These are phyloP conservation scores for Asarcornis scutulata DNA, from an alignment of 2,113 vertebrate genomes.

Conservation along the genomic window DNA sequence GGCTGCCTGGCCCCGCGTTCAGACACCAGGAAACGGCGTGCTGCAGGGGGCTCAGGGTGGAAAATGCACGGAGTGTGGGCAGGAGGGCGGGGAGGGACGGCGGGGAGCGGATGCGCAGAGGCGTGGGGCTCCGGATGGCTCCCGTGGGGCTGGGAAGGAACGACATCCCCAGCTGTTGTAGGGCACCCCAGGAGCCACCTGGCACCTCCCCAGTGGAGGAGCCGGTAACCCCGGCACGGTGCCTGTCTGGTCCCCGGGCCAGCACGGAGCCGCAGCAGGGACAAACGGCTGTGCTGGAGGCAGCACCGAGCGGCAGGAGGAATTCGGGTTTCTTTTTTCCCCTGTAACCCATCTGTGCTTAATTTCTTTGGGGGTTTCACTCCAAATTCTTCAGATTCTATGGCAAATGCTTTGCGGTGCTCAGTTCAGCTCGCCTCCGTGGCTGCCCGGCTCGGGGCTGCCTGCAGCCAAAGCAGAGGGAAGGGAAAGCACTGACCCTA, in stretches of 20 bases:
- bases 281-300: rapidly evolving
- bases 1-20: no score
- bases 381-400: slow-evolving; percentile 68
- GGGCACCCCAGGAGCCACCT: no score
- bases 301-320: background rate
- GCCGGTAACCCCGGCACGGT: background rate
- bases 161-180: background rate
- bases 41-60: no score
- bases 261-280: background rate
- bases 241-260: background rate
- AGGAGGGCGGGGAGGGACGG: no score
- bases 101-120: no score
- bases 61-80: no score
- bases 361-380: slow-evolving; percentile 69
- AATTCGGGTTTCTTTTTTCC: background rate
- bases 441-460: background rate
- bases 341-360: slow-evolving; percentile 64
- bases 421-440: background rate
- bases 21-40: no score
- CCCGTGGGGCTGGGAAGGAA: rapidly evolving
- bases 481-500: background rate
- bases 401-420: slow-evolving; percentile 55
- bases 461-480: background rate
- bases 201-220: background rate
- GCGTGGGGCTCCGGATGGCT: no score